Percentiles rank a stretch among this genome's conserved stretches.
These are phyloP conservation scores for Eretmocerus hayati DNA, from an alignment of 2,888 invertebrate species.

Conservation along the genomic window DNA sequence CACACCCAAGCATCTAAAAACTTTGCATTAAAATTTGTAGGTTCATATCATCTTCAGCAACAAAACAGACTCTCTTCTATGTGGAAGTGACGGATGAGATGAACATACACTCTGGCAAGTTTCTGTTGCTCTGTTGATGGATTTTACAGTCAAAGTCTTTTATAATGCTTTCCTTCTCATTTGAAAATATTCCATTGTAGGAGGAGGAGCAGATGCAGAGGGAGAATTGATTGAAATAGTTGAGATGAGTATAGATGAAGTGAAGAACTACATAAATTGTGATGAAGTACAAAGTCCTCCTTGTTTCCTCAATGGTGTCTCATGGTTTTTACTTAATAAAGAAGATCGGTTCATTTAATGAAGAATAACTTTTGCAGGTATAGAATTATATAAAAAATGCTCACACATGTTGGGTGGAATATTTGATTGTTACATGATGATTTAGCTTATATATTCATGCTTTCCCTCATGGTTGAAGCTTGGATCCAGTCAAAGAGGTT, in stretches of 20 bases:
- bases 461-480: too few relatives aligned
- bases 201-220: conserved; percentile 73
- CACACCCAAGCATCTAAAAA: too few relatives aligned
- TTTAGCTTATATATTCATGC: too few relatives aligned
- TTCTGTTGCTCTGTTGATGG: conserved; percentile 18
- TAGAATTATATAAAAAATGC: too few relatives aligned
- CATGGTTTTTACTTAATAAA: conserved; percentile 70
- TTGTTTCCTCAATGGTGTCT: conserved; percentile 67
- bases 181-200: too few relatives aligned
- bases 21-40: too few relatives aligned
- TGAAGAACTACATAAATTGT: conserved; percentile 54
- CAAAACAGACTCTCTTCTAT: conserved; percentile 77
- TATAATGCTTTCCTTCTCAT: too few relatives aligned
- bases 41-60: conserved; percentile 71
- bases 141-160: too few relatives aligned
- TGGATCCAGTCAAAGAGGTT: too few relatives aligned
- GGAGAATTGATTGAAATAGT: conserved; percentile 88
- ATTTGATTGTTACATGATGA: too few relatives aligned
- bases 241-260: conserved; percentile 74
- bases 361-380: too few relatives aligned
- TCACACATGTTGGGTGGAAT: too few relatives aligned
- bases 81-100: conserved; percentile 83
- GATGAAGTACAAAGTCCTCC: conserved; percentile 67
- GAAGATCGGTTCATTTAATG: conserved; percentile 30
- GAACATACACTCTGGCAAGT: conserved; percentile 59